Percentiles rank a stretch among this genome's conserved stretches.
Conservation (phyloP, 2,888 invertebrate genomes). For the Conchocele bisecta region DNA sequence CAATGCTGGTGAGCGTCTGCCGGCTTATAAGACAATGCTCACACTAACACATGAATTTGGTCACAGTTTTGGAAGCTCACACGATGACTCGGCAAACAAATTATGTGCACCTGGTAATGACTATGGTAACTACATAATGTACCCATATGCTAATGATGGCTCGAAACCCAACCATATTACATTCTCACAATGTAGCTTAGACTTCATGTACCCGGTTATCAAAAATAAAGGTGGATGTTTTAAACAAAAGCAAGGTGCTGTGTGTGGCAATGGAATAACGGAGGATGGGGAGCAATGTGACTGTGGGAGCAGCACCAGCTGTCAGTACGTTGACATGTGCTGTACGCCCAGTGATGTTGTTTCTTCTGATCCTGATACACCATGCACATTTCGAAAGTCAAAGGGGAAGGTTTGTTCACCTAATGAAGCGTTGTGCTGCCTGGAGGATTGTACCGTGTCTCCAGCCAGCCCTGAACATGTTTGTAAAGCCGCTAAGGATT, state of each 20-base stretch:
- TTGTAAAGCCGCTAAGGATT: slow-evolving; percentile 62
- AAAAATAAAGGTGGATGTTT: slow-evolving; percentile 70
- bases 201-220: slow-evolving; percentile 71
- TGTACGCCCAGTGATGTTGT: slow-evolving; percentile 66
- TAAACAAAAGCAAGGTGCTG: slow-evolving; percentile 24
- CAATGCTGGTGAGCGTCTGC: slow-evolving; percentile 58
- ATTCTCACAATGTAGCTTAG: slow-evolving; percentile 75
- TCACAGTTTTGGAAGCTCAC: slow-evolving; percentile 76
- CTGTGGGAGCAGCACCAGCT: slow-evolving; percentile 63
- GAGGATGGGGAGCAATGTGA: slow-evolving; percentile 75
- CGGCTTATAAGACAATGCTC: slow-evolving; percentile 58
- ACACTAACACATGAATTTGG: slow-evolving; percentile 76
- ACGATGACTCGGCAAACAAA: slow-evolving; percentile 58
- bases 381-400: slow-evolving; percentile 65
- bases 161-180: slow-evolving; percentile 68
- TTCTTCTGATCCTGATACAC: slow-evolving; percentile 53
- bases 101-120: slow-evolving; percentile 58
- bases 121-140: slow-evolving; percentile 75
- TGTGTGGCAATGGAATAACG: slow-evolving; percentile 74
- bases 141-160: slow-evolving; percentile 65
- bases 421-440: slow-evolving; percentile 60
- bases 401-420: slow-evolving; percentile 67
- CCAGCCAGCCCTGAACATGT: slow-evolving; percentile 11
- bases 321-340: slow-evolving; percentile 62
- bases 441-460: slow-evolving; percentile 53